phyloP scores from a whole-genome alignment of 2,888 invertebrate species.

The Agrotis exclamationis region DNA sequence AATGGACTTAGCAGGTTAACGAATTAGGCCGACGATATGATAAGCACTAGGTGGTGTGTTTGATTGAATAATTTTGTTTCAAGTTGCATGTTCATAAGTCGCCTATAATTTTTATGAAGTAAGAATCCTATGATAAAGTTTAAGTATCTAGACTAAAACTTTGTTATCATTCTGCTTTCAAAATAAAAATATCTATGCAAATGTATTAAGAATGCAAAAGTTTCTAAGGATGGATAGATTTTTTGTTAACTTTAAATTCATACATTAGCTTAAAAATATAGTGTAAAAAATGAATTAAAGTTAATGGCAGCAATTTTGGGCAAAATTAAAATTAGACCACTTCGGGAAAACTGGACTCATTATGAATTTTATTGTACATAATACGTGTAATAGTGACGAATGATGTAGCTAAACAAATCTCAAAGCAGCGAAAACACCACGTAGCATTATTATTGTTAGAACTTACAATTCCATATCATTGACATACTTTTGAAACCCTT shows the following conservation, averaged over 20 bases:
- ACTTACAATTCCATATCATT: conserved; percentile 89
- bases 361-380: conserved; percentile 21
- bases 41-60: conserved; percentile 49
- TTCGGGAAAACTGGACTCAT: conserved; percentile 5
- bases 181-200: no score
- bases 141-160: no score
- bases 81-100: background rate
- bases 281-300: background rate
- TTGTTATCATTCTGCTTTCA: no score
- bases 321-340: background rate
- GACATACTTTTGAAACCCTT: conserved; percentile 90
- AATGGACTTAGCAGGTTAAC: no score
- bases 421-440: conserved; percentile 71
- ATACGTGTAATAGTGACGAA: conserved; percentile 46
- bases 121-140: background rate
- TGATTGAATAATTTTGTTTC: background rate
- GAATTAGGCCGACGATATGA: no score
- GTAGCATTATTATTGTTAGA: conserved; percentile 73
- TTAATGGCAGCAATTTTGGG: background rate
- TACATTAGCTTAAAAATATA: background rate
- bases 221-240: background rate
- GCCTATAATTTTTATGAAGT: background rate
- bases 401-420: conserved; percentile 49
- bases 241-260: background rate
- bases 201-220: background rate